Evolutionary conservation across 2,797 vertebrate genomes (phyloP).

Genomic region (Chromis chromis): DNA sequence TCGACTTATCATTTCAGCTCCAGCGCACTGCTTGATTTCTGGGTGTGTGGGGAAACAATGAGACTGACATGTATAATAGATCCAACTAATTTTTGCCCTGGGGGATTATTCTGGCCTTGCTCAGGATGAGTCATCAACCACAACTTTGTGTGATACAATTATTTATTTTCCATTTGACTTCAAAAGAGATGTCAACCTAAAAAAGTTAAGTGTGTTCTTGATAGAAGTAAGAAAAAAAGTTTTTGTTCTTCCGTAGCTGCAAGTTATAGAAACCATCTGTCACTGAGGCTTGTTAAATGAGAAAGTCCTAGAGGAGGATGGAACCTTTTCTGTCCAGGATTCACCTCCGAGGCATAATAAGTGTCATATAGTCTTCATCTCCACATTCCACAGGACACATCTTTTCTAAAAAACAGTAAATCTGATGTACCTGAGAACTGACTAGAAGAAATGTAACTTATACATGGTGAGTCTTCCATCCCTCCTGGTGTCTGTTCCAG

Average conservation of each 20-base stretch:
- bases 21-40: neutral
- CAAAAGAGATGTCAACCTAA: neutral
- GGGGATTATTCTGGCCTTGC: neutral
- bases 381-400: conserved; percentile 36
- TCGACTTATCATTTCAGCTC: neutral
- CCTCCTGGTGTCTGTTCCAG: neutral
- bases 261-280: conserved; percentile 61
- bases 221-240: conserved; percentile 22
- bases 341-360: conserved; percentile 21
- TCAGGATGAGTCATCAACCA: neutral
- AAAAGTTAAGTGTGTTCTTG: neutral
- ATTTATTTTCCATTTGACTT: conserved; percentile 28
- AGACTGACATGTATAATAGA: neutral
- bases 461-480: conserved; percentile 26
- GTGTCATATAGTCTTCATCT: conserved; percentile 35
- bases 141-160: neutral
- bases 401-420: neutral
- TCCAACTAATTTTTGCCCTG: neutral
- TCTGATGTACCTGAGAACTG: neutral
- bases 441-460: conserved; percentile 19
- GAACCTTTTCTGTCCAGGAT: conserved; percentile 31
- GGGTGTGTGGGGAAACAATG: neutral
- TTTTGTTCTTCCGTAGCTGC: conserved; percentile 16
- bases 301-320: conserved; percentile 15
- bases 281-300: conserved; percentile 41